Conservation (phyloP, 2,797 vertebrate species). For the Gymnodraco acuticeps region DNA sequence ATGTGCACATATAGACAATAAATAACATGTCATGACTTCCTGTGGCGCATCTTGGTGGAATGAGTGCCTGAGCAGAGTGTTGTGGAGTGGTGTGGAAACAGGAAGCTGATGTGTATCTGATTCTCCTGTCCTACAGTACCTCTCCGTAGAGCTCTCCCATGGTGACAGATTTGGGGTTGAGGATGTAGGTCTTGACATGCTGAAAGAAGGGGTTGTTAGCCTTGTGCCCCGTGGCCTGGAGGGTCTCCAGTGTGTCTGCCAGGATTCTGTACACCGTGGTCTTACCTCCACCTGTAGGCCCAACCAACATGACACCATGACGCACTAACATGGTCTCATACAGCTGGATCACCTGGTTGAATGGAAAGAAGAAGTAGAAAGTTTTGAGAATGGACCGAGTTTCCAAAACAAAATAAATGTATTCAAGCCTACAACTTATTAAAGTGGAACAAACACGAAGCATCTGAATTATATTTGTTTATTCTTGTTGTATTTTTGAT, state of each 20-base stretch:
- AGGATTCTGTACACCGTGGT: slow-evolving; percentile 88
- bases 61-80: no score
- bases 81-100: no score
- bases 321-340: slow-evolving; percentile 94
- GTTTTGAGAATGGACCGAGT: not conserved
- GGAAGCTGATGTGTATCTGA: no score
- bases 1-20: no score
- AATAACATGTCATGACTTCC: no score
- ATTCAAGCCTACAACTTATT: not conserved
- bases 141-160: slow-evolving; percentile 87
- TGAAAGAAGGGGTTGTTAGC: slow-evolving; percentile 84
- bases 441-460: slow-evolving; percentile 11
- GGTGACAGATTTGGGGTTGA: slow-evolving; percentile 93
- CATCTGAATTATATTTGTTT: not conserved
- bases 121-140: slow-evolving; percentile 40
- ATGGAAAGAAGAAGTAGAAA: not conserved
- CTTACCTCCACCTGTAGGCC: slow-evolving; percentile 91
- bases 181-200: slow-evolving; percentile 87
- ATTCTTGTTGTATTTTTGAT: not conserved
- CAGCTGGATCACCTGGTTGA: slow-evolving; percentile 89
- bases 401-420: not conserved
- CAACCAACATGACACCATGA: slow-evolving; percentile 93
- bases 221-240: slow-evolving; percentile 73
- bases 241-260: slow-evolving; percentile 85
- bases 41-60: no score